Evolutionary conservation across 2,113 vertebrate genomes (phyloP), one percentile per base, ranked within the genome.

Genomic region (Elachura formosa): DNA sequence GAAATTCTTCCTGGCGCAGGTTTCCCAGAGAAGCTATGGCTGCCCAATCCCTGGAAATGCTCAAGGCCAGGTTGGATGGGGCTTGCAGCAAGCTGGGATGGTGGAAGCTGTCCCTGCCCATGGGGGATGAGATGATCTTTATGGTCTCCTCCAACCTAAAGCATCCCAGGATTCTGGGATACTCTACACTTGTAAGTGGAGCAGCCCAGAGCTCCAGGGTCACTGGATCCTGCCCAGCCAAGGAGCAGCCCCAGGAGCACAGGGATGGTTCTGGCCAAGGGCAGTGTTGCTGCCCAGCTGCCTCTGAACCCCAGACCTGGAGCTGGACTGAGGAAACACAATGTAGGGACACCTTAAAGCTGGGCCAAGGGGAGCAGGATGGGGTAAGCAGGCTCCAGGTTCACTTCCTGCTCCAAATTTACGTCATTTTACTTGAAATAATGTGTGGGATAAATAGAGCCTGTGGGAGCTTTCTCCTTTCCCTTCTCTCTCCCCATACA

Each of bases 161-260:
- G 4, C n/a, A 40, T 59, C 17, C n/a, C 22, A 19, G 22, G 58
- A 31, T 11, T 58, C 51, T 45, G 14, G 48, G 58, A 19, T 14
- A 29, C 64, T 68, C 49, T 6, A 8, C 14, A 5, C 9, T 11
- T 29, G 14, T 19, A 46, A 63, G 68, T 2, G 3, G 49, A 75
- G 68, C 45, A 68, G 23, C 38, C 23, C 2, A 1, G 45, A 48
- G 80, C 0, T 0, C 21, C 2, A 9, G 56, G 22, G 22, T 33
- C 25, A 1, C 3, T n/a, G n/a, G n/a, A 4, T 62, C 41, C 46
- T 49, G 33, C 28, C 3, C 0, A 0, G 59, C 18, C 5, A 2
- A 71, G 68, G 36, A 61, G 24, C 55, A 55, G 24, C 33, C 7
- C 49, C 0, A 4, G 62, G 54, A 52, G 34, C 29, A 3, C 2